These are phyloP conservation scores for Hylaeus volcanicus DNA, from an alignment of 1,140 invertebrate genomes.

Conservation along the genomic window DNA sequence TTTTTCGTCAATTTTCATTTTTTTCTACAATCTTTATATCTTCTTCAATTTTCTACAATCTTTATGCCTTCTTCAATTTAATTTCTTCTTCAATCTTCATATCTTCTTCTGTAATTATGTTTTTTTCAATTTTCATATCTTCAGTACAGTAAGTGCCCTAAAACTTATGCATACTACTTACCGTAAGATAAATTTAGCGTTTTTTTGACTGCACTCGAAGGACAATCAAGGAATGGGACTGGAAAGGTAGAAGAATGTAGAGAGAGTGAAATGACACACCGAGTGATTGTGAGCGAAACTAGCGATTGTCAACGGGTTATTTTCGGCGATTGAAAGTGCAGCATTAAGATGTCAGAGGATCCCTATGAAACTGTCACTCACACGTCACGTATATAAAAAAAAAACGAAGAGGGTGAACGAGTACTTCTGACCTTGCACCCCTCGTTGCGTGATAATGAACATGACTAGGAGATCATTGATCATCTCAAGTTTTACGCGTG, in stretches of 20 bases:
- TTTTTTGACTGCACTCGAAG: too few species aligned
- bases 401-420: conserved; percentile 25
- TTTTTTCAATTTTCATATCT: too few species aligned
- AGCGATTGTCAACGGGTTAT: conserved; percentile 67
- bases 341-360: conserved; percentile 67
- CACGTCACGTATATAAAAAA: conserved; percentile 64
- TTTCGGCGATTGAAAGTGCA: conserved; percentile 61
- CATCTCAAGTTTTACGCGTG: conserved; percentile 2
- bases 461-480: conserved; percentile 34
- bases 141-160: too few species aligned
- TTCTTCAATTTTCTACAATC: too few species aligned
- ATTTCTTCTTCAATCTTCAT: too few species aligned
- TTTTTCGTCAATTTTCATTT: too few species aligned
- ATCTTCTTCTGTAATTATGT: too few species aligned
- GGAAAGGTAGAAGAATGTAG: neutral
- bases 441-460: conserved; percentile 36
- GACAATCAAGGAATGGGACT: too few species aligned
- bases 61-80: too few species aligned
- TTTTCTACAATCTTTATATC: too few species aligned
- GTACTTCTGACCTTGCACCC: conserved; percentile 24
- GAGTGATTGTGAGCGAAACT: conserved; percentile 47
- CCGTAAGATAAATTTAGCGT: too few species aligned
- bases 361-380: conserved; percentile 74
- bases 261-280: neutral
- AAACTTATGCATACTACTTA: too few species aligned